These are phyloP conservation scores for Margaritifera margaritifera DNA, from an alignment of 2,888 invertebrate genomes.

Conservation along the genomic window DNA sequence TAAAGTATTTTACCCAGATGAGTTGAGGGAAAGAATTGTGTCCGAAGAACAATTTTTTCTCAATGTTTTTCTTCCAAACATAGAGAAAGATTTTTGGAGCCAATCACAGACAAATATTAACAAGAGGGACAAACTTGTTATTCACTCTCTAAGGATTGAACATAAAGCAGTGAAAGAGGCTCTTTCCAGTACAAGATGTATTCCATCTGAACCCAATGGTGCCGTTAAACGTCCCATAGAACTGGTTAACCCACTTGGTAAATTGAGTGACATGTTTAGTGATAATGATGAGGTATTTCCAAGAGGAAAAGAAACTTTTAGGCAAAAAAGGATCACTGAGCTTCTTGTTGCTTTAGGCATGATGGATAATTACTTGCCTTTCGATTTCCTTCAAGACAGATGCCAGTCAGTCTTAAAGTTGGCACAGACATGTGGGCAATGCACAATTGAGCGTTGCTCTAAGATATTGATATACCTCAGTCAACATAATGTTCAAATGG, in stretches of 20 bases:
- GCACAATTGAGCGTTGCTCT: not conserved
- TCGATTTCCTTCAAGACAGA: not conserved
- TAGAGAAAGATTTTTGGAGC: constrained; percentile 8
- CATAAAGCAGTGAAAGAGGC: not conserved
- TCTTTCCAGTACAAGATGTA: not conserved
- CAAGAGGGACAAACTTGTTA: not conserved
- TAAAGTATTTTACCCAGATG: not conserved
- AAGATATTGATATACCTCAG: not conserved
- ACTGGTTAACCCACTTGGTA: not conserved
- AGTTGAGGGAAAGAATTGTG: constrained; percentile 12
- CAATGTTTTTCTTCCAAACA: constrained; percentile 18
- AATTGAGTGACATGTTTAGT: not conserved
- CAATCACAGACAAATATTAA: not conserved
- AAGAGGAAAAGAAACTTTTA: no score
- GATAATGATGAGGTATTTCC: constrained; percentile 1
- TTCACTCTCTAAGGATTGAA: no score
- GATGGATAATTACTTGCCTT: not conserved
- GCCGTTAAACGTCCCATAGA: not conserved
- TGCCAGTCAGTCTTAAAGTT: not conserved
- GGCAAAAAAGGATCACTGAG: not conserved
- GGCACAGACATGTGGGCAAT: no score
- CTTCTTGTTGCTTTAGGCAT: not conserved
- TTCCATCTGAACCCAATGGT: constrained; percentile 7
- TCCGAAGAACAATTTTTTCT: constrained; percentile 12
- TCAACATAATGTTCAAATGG: no score